Conservation (phyloP, 1,140 invertebrate genomes). For the Centruroides vittatus region DNA sequence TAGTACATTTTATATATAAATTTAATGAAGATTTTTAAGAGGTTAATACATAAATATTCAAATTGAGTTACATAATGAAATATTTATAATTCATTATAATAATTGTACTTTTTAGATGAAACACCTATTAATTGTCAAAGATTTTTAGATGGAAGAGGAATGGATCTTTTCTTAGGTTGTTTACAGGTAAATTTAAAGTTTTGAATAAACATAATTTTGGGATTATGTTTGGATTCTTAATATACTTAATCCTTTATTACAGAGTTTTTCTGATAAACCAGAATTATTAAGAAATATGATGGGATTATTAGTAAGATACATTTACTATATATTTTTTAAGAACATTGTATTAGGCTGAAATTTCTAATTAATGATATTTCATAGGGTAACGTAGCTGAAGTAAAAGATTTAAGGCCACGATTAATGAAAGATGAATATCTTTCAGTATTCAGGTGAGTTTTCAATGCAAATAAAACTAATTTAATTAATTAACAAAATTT, state of each 20-base stretch:
- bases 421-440: conserved; percentile 77
- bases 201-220: not conserved
- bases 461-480: not conserved
- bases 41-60: no score
- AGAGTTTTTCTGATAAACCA: conserved; percentile 73
- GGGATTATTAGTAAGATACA: conserved; percentile 39
- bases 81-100: not conserved
- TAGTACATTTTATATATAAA: no score
- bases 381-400: conserved; percentile 92
- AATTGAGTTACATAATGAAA: no score
- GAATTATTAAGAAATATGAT: conserved; percentile 91
- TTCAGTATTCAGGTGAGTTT: conserved; percentile 48
- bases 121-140: conserved; percentile 79
- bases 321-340: not conserved
- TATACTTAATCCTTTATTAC: conserved; percentile 14
- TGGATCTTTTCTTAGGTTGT: conserved; percentile 73
- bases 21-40: no score
- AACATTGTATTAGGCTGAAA: no score
- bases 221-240: not conserved
- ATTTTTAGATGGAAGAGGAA: conserved; percentile 71
- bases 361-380: conserved; percentile 25
- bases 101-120: conserved; percentile 45
- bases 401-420: conserved; percentile 58
- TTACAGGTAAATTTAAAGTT: conserved; percentile 29
- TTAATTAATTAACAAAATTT: no score